Conservation (phyloP, 2,888 invertebrate genomes). For the Reticulitermes lucifugus region DNA sequence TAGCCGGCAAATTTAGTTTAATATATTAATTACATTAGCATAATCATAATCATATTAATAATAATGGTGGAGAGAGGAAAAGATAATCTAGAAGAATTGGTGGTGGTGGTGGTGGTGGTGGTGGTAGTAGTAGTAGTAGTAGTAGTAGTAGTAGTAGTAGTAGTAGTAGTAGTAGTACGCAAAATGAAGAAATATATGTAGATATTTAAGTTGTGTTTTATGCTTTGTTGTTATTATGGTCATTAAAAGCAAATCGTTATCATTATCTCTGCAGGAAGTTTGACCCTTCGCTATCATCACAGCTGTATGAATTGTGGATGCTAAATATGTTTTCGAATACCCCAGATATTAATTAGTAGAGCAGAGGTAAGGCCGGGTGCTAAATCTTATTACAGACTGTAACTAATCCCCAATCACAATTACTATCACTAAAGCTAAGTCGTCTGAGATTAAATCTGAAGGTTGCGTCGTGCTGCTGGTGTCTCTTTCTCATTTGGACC, state of each 20-base stretch:
- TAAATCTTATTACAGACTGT: constrained; percentile 6
- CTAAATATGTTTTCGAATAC: neutral
- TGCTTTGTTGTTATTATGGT: neutral
- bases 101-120: too few species aligned
- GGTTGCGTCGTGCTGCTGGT: neutral
- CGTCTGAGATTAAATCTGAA: neutral
- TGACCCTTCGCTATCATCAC: neutral
- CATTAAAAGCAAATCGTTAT: neutral
- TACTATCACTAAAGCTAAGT: neutral
- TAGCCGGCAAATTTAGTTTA: too few species aligned
- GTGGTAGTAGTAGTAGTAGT: too few species aligned
- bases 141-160: too few species aligned
- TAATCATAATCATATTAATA: too few species aligned
- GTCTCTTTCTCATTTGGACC: constrained; percentile 11
- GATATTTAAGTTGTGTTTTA: too few species aligned
- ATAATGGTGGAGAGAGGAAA: too few species aligned
- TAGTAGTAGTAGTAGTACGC: too few species aligned
- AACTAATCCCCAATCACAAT: constrained; percentile 28
- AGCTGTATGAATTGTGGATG: too few species aligned
- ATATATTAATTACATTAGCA: too few species aligned
- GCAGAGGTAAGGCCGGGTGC: neutral
- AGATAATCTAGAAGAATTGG: too few species aligned
- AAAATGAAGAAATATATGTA: too few species aligned
- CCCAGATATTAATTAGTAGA: constrained; percentile 21
- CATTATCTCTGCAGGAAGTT: neutral